Evolutionary conservation across 2,113 vertebrate genomes (phyloP), one percentile per base, ranked within the genome.

Genomic region (Xyrauchen texanus): DNA sequence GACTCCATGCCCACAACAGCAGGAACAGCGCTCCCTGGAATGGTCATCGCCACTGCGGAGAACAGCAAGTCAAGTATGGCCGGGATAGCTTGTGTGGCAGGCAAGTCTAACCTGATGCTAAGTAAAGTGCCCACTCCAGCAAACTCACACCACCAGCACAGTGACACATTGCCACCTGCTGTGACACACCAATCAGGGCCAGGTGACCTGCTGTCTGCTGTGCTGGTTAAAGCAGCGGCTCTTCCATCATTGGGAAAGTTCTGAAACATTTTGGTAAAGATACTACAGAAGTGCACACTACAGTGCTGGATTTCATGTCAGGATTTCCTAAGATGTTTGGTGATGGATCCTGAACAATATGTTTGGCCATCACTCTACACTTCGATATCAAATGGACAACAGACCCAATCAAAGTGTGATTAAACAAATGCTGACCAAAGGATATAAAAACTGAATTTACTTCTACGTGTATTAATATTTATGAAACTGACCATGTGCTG

Each of bases 31-130:
- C 79, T 87, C 47, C 85, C 87, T 4, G 89, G 87, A 73, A 91
- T 88, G 0, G 64, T 84, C 65, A 87, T 89, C 47, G 90, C 90
- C 51, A 93, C 93, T 0, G 89, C 68, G 0, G 92, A 94, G 75
- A 91, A 93, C 82, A 94, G 92, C 82, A 90, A 90, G 83, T 90
- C 90, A 62, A 93, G 91, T 72, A 44, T 90, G 3, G 90, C 86
- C 4, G 87, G 68, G n/a, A 78, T 34, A 2, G 61, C 85, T 34
- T 87, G 82, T 0, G 89, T 61, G 6, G 68, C 67, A 0, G 68
- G 81, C 6, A 91, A 85, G 51, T 65, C 86, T 68, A 81, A 83
- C 0, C 15, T 86, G 57, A 86, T 69, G 8, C 87, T 74, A 74
- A 88, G 82, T 8, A 91, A 88, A 62, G 76, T 68, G 63, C 44